Conservation (phyloP, 2,113 vertebrate genomes). For the Poeciliopsis prolifica region DNA sequence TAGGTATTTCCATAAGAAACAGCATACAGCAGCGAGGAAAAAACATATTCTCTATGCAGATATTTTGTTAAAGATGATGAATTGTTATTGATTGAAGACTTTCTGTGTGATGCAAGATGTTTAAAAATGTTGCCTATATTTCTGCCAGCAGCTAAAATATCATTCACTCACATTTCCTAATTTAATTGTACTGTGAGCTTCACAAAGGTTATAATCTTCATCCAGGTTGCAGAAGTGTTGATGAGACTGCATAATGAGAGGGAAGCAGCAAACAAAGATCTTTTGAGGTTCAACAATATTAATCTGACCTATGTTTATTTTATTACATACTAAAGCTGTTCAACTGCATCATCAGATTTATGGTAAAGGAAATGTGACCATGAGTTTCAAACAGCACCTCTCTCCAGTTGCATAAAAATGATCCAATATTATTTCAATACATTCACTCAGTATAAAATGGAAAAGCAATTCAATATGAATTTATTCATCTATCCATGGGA, state of each 20-base stretch:
- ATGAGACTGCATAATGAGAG: neutral
- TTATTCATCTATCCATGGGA: neutral
- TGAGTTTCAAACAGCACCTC: neutral
- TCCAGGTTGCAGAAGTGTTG: neutral
- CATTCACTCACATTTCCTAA: neutral
- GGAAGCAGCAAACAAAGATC: neutral
- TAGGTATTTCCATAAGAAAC: slow-evolving; percentile 8
- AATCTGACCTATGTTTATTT: neutral
- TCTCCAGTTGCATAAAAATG: neutral
- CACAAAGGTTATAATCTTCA: neutral
- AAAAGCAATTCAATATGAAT: neutral
- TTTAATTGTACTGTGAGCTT: neutral
- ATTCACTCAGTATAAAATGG: neutral
- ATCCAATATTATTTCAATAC: neutral
- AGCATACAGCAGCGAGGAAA: neutral
- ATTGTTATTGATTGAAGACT: neutral
- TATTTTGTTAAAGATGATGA: neutral
- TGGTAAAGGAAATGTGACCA: neutral
- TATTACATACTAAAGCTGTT: neutral
- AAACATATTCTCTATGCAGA: neutral
- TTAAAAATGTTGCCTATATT: neutral
- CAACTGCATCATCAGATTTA: neutral
- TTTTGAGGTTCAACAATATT: neutral
- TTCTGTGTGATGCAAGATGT: neutral
- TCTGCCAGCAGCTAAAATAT: neutral